Evolutionary conservation across 2,113 vertebrate genomes (phyloP).

Genomic region (Dendropsophus ebraccatus): DNA sequence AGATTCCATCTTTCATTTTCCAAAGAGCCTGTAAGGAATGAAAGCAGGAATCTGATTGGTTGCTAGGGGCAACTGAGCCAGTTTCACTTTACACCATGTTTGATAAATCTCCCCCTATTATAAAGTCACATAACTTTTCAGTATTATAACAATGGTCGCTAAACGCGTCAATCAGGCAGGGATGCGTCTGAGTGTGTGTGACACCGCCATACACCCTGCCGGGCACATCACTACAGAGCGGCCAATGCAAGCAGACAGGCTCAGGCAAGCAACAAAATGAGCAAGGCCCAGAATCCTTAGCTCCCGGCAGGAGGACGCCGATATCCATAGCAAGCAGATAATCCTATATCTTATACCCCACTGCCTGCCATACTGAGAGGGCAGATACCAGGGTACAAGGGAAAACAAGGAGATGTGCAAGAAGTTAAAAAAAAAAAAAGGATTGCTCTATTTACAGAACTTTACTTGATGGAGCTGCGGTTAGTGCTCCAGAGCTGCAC

Average conservation of each 20-base stretch:
- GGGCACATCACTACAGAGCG: background rate
- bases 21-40: too few relatives aligned
- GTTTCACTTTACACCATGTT: too few relatives aligned
- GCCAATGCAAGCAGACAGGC: background rate
- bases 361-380: background rate
- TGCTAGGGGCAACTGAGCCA: too few relatives aligned
- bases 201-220: background rate
- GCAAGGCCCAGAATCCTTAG: background rate
- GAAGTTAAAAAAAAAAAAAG: too few relatives aligned
- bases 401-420: background rate
- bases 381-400: background rate
- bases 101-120: too few relatives aligned
- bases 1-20: too few relatives aligned
- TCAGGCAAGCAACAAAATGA: slow-evolving; percentile 1
- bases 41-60: too few relatives aligned
- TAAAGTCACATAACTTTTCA: background rate
- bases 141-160: background rate
- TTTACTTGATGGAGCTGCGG: background rate
- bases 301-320: background rate
- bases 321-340: background rate
- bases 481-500: background rate
- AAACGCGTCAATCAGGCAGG: background rate
- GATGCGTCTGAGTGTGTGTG: background rate
- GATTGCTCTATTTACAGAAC: background rate
- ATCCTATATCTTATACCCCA: background rate